Conservation (phyloP, 2,888 invertebrate genomes). For the Metacarcinus magister region DNA sequence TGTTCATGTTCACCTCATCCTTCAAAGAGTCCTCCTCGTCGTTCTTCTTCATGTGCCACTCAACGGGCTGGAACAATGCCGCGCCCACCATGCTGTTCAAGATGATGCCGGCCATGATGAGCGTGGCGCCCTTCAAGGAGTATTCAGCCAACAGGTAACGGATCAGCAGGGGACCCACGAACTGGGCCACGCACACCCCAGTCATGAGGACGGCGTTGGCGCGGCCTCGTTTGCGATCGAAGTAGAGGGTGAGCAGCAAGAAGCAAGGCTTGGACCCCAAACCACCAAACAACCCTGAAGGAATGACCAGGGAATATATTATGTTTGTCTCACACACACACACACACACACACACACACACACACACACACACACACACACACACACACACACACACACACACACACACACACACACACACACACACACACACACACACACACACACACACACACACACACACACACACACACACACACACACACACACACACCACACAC, state of each 20-base stretch:
- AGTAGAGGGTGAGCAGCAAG: slow-evolving; percentile 61
- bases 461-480: neutral
- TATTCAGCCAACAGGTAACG: slow-evolving; percentile 64
- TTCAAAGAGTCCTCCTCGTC: neutral
- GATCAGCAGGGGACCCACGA: slow-evolving; percentile 63
- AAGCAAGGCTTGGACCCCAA: slow-evolving; percentile 59
- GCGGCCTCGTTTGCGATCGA: slow-evolving; percentile 63
- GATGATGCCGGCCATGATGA: slow-evolving; percentile 62
- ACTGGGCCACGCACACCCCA: slow-evolving; percentile 62
- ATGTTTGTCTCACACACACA: neutral
- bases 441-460: neutral
- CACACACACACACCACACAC: neutral
- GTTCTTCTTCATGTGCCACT: slow-evolving; percentile 63
- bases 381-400: neutral
- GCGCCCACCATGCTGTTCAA: slow-evolving; percentile 63
- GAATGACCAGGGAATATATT: neutral
- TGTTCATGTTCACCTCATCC: neutral
- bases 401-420: neutral
- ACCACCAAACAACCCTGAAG: slow-evolving; percentile 67
- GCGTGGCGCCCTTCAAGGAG: slow-evolving; percentile 57
- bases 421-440: neutral
- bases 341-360: slow-evolving; percentile 32
- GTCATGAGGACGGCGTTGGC: slow-evolving; percentile 71
- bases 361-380: neutral
- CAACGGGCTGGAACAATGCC: slow-evolving; percentile 67